phyloP scores from a whole-genome alignment of 2,888 invertebrate genomes.

The Lissocephala sabroskyi region DNA sequence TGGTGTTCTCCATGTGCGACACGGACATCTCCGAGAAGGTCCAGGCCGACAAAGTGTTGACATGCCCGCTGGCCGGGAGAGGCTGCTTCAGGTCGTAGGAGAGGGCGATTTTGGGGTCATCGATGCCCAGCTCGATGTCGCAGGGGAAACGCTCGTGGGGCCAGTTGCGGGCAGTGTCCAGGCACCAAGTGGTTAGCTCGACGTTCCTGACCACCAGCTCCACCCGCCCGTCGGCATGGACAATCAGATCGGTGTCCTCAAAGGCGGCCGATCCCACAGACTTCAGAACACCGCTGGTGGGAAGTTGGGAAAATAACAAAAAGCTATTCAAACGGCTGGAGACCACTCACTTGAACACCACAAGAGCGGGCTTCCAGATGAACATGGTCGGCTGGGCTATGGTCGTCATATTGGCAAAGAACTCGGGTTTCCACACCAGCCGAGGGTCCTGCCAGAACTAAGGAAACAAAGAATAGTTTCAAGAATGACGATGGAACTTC shows the following conservation, averaged over 20 bases:
- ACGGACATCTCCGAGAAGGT: conserved; percentile 51
- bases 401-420: conserved; percentile 74
- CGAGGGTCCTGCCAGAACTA: conserved; percentile 79
- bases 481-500: not conserved
- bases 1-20: conserved; percentile 32
- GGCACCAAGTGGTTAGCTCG: conserved; percentile 64
- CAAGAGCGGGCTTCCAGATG: conserved; percentile 62
- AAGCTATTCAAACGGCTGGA: not conserved
- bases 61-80: conserved; percentile 42
- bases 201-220: conserved; percentile 48
- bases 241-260: conserved; percentile 38
- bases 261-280: conserved; percentile 50
- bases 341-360: conserved; percentile 57
- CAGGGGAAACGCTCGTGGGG: conserved; percentile 66
- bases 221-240: conserved; percentile 53
- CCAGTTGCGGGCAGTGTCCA: conserved; percentile 63
- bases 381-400: conserved; percentile 42
- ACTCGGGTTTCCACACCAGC: conserved; percentile 76
- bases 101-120: conserved; percentile 26
- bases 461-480: not conserved
- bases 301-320: not conserved
- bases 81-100: conserved; percentile 41
- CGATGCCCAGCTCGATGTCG: conserved; percentile 57
- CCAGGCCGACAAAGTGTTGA: conserved; percentile 66
- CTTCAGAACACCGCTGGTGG: conserved; percentile 46